A percentile compares a stretch with the other conserved stretches of the same genome.
Conservation (phyloP, 2,888 invertebrate genomes). For the Sphaerophoria rueppellii region DNA sequence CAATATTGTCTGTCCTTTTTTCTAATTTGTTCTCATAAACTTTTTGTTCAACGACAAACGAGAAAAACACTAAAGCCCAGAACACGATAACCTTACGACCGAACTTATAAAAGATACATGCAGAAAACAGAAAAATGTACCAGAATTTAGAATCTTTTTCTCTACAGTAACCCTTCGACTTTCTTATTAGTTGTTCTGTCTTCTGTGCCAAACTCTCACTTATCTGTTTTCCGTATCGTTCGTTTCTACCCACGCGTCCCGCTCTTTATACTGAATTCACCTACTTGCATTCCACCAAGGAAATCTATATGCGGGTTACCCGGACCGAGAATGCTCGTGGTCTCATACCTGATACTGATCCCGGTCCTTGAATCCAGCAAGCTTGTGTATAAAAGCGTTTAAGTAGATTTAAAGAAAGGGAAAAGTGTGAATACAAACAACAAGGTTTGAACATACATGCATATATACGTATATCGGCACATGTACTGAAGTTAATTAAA, state of each 20-base stretch:
- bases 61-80: neutral
- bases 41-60: slow-evolving; percentile 17
- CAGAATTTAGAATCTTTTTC: too few species aligned
- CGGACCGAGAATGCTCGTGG: neutral
- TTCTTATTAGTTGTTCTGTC: slow-evolving; percentile 20
- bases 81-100: neutral
- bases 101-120: slow-evolving; percentile 1
- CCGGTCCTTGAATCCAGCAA: neutral
- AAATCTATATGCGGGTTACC: slow-evolving; percentile 64
- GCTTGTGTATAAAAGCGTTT: slow-evolving; percentile 28
- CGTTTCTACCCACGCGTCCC: neutral
- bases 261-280: neutral
- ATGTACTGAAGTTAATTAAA: slow-evolving; percentile 75
- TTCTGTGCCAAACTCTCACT: neutral
- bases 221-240: neutral
- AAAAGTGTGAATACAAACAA: neutral
- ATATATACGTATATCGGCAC: neutral
- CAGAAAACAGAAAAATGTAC: slow-evolving; percentile 13
- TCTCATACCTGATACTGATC: neutral
- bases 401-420: slow-evolving; percentile 47
- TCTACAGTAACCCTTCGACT: neutral
- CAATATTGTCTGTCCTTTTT: slow-evolving; percentile 5
- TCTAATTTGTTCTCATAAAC: slow-evolving; percentile 13
- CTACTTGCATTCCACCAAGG: slow-evolving; percentile 43
- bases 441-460: neutral